Percentiles rank a stretch among this genome's conserved stretches.
phyloP scores from a whole-genome alignment of 2,797 vertebrate genomes.

The Cryptoblepharus egeriae region DNA sequence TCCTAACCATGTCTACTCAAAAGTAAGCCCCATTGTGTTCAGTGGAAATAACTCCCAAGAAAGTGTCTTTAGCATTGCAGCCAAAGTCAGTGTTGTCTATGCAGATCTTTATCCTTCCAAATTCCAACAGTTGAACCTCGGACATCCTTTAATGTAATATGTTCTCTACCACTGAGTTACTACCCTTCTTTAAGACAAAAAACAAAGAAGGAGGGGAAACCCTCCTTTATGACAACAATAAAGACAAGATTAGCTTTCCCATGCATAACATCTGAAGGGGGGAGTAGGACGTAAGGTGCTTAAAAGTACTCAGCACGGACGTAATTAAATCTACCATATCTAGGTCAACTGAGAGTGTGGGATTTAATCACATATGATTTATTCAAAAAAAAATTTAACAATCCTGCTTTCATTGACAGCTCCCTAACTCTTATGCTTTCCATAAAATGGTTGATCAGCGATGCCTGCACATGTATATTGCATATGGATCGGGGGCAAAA shows the following conservation, averaged over 20 bases:
- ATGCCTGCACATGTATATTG: rapidly evolving
- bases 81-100: too few species aligned
- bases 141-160: too few species aligned
- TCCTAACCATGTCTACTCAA: too few species aligned
- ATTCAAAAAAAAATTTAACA: constrained; percentile 60
- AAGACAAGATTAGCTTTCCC: constrained; percentile 16
- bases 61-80: too few species aligned
- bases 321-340: constrained; percentile 62
- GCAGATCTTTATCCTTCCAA: too few species aligned
- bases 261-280: background rate
- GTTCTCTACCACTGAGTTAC: background rate
- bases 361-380: constrained; percentile 55
- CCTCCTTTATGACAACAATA: background rate
- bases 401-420: constrained; percentile 20
- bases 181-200: background rate
- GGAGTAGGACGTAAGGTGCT: constrained; percentile 5
- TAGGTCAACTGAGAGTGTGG: constrained; percentile 56
- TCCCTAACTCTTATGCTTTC: constrained; percentile 33
- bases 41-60: too few species aligned
- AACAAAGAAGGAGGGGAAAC: background rate
- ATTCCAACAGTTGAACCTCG: too few species aligned
- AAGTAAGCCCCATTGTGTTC: too few species aligned
- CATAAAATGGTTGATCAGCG: constrained; percentile 5
- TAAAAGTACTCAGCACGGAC: constrained; percentile 29
- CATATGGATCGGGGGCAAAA: background rate